Evolutionary conservation across 1,140 invertebrate genomes (phyloP).

Genomic region (Drosophila elegans): DNA sequence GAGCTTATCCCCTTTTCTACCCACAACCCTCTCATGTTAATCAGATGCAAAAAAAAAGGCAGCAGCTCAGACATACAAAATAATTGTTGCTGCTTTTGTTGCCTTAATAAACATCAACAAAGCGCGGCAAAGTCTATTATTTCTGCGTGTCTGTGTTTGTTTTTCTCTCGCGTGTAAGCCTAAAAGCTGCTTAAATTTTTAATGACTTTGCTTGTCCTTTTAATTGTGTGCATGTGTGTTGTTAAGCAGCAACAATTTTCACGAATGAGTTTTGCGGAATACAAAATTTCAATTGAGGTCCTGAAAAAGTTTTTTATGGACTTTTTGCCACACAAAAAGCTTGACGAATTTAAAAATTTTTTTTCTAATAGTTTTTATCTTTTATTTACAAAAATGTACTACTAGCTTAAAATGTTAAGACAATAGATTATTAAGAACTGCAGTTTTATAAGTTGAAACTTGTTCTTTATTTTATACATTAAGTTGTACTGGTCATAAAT

Average conservation of each 20-base stretch:
- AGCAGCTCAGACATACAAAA: constrained; percentile 26
- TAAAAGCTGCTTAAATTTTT: constrained; percentile 83
- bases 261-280: constrained; percentile 8
- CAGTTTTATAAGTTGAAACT: no score
- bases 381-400: no score
- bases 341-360: no score
- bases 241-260: constrained; percentile 41
- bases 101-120: constrained; percentile 29
- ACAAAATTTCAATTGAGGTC: constrained; percentile 21
- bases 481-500: no score
- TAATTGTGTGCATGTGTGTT: constrained; percentile 60
- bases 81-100: constrained; percentile 42
- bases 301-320: background rate
- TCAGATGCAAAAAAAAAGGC: constrained; percentile 46
- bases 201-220: constrained; percentile 80
- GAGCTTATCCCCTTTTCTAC: constrained; percentile 2
- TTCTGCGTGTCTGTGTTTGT: constrained; percentile 31
- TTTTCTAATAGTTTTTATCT: no score
- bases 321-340: background rate
- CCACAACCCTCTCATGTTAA: constrained; percentile 51
- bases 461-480: no score
- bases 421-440: no score
- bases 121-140: constrained; percentile 39
- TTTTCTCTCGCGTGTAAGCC: constrained; percentile 65
- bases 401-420: no score